Evolutionary conservation across 2,113 vertebrate species (phyloP).

Genomic region (Phalacrocorax brasilianus): DNA sequence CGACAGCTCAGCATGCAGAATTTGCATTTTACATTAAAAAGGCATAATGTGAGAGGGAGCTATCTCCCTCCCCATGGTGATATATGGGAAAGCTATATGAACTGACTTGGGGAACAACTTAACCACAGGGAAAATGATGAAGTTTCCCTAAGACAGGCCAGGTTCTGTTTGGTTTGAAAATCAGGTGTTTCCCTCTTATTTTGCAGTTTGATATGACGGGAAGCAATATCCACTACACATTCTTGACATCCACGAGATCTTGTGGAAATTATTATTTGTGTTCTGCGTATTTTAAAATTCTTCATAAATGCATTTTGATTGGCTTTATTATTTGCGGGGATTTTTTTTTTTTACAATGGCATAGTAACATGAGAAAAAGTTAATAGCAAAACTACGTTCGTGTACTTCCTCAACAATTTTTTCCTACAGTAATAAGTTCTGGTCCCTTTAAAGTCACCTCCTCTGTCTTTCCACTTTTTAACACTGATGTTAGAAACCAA

Average conservation of each 20-base stretch:
- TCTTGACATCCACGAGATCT: accelerated
- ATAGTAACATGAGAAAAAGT: background rate
- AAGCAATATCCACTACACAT: accelerated
- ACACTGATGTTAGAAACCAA: background rate
- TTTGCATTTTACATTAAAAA: background rate
- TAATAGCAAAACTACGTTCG: background rate
- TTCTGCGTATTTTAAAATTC: background rate
- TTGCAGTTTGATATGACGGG: accelerated
- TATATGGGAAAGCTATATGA: background rate
- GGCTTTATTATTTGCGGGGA: background rate
- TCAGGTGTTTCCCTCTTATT: background rate
- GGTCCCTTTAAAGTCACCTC: background rate
- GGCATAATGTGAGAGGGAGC: background rate
- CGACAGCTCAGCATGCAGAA: background rate
- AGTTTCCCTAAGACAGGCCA: background rate
- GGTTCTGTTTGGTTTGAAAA: background rate
- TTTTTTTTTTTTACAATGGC: background rate
- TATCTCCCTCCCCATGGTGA: background rate
- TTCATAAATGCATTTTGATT: accelerated
- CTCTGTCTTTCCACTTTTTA: background rate
- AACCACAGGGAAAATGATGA: background rate
- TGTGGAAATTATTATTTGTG: background rate
- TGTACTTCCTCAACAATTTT: background rate
- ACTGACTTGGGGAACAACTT: background rate
- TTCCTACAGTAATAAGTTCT: background rate